A percentile compares a stretch with the other conserved stretches of the same genome.
Conservation (phyloP, 2,113 vertebrate species). For the Dinomys branickii region DNA sequence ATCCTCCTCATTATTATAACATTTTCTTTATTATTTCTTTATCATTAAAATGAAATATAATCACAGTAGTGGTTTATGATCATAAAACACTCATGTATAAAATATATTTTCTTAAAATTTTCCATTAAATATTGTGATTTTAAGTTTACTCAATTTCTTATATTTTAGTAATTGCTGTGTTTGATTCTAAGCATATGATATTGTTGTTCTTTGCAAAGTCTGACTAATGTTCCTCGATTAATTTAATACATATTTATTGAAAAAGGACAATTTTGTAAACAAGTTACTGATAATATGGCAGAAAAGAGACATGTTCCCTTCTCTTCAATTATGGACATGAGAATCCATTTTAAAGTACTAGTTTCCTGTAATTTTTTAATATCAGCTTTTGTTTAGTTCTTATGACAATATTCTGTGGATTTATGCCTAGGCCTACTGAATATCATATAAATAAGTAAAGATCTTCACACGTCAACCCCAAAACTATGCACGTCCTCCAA, state of each 20-base stretch:
- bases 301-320: background rate
- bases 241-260: slow-evolving; percentile 30
- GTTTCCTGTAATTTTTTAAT: background rate
- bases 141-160: slow-evolving; percentile 3
- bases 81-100: background rate
- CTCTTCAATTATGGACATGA: background rate
- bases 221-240: background rate
- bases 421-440: background rate
- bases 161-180: background rate
- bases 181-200: background rate
- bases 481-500: background rate
- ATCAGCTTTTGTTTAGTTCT: background rate
- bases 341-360: background rate
- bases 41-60: background rate
- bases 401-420: background rate
- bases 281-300: background rate
- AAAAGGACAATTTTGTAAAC: background rate
- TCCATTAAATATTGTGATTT: background rate
- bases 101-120: slow-evolving; percentile 6
- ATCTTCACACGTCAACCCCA: background rate
- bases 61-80: background rate
- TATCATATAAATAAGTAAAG: background rate
- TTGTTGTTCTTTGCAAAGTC: background rate
- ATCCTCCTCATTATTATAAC: background rate
- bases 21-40: background rate